A percentile compares a stretch with the other conserved stretches of the same genome.
Conservation (phyloP, 2,888 invertebrate genomes). For the Phaedon cochleariae region DNA sequence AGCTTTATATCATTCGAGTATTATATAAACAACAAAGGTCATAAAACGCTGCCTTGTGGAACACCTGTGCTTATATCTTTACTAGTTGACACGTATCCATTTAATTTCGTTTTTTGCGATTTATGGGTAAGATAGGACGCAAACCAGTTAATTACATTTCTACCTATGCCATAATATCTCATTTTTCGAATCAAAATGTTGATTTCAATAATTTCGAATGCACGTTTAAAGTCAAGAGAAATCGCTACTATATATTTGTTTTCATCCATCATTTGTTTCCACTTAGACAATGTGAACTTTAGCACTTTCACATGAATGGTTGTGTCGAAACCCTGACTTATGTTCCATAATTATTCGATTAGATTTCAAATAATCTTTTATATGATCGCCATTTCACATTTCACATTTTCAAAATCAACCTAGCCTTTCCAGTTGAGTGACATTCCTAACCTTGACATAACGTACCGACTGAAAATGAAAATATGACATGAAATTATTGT, state of each 20-base stretch:
- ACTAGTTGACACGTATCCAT: not conserved
- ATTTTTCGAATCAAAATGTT: not conserved
- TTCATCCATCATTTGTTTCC: conserved; percentile 5
- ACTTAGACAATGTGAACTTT: conserved; percentile 5
- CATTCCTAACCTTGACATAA: too few species aligned
- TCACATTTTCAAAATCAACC: too few species aligned
- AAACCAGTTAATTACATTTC: not conserved
- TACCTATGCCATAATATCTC: not conserved
- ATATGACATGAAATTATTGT: too few species aligned
- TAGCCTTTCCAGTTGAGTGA: too few species aligned
- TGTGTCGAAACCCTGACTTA: not conserved
- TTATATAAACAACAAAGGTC: not conserved
- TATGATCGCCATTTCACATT: too few species aligned
- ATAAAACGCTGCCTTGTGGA: not conserved
- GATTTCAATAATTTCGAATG: conserved; percentile 6
- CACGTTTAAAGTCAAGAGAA: conserved; percentile 8
- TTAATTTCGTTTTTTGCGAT: not conserved
- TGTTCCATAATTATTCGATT: too few species aligned
- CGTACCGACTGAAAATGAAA: too few species aligned
- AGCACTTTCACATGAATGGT: conserved; percentile 14
- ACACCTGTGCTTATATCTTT: not conserved
- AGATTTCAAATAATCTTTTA: too few species aligned
- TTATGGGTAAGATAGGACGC: not conserved
- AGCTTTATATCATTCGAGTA: not conserved
- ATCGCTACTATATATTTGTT: conserved; percentile 8